phyloP scores from a whole-genome alignment of 2,797 vertebrate species.

The Borostomias antarcticus region DNA sequence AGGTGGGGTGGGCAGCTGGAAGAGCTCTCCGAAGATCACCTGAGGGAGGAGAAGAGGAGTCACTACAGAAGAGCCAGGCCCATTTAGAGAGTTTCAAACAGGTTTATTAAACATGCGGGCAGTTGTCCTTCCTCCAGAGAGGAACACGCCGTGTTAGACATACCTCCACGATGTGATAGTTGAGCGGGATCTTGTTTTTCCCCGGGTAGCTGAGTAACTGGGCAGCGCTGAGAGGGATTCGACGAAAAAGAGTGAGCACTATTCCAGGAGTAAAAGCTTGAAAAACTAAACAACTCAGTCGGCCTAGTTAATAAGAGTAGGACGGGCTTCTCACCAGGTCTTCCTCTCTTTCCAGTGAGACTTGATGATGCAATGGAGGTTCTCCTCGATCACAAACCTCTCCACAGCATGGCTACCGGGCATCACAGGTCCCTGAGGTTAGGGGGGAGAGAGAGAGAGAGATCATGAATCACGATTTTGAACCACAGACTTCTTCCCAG shows the following conservation, averaged over 20 bases:
- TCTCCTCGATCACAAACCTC: constrained; percentile 97
- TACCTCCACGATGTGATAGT: constrained; percentile 99
- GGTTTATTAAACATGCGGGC: no score
- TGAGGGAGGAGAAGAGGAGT: no score
- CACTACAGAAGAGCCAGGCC: no score
- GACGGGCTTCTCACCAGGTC: constrained; percentile 82
- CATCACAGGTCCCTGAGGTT: constrained; percentile 92
- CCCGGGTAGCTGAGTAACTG: constrained; percentile 96
- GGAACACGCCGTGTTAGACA: not conserved
- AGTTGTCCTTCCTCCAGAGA: not conserved
- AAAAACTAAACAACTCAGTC: no score
- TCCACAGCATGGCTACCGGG: constrained; percentile 97
- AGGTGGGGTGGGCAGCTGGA: constrained; percentile 88
- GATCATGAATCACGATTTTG: not conserved
- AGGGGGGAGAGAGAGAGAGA: constrained; percentile 2
- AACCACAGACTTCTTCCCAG: not conserved
- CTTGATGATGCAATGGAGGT: constrained; percentile 95
- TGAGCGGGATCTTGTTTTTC: constrained; percentile 97
- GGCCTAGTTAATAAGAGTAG: not conserved
- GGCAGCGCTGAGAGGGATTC: constrained; percentile 76
- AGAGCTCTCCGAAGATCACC: constrained; percentile 96
- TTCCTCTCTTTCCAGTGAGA: constrained; percentile 97
- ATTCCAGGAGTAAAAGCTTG: no score
- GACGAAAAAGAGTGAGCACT: no score
- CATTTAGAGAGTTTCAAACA: no score